Conservation (phyloP, 2,113 vertebrate genomes). For the Podiceps cristatus region DNA sequence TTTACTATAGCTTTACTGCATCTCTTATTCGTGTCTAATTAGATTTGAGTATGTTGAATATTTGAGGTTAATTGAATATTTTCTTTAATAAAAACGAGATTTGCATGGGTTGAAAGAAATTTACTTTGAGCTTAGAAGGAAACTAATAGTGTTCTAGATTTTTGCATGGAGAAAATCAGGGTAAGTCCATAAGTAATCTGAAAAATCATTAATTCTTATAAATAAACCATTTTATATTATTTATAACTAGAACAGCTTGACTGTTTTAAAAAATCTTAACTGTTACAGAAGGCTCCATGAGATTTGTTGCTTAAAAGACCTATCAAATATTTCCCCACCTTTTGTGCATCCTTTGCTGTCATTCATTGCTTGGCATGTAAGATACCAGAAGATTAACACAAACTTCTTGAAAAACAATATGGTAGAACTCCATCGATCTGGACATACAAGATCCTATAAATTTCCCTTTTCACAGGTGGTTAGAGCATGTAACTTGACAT, state of each 20-base stretch:
- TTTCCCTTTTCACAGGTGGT: background rate
- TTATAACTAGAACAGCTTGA: conserved; percentile 11
- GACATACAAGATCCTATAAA: background rate
- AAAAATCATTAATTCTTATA: conserved; percentile 59
- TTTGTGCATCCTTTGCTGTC: background rate
- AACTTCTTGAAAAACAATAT: conserved; percentile 8
- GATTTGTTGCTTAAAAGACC: conserved; percentile 30
- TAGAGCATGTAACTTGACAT: background rate
- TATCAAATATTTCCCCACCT: background rate
- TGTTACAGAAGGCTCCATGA: background rate
- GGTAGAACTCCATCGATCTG: background rate
- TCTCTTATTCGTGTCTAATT: conserved; percentile 67
- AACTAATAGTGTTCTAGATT: conserved; percentile 52
- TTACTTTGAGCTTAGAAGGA: conserved; percentile 60
- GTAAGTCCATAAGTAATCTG: conserved; percentile 53
- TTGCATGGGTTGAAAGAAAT: conserved; percentile 49
- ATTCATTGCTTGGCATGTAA: background rate
- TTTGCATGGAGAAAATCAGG: conserved; percentile 14
- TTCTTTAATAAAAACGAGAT: conserved; percentile 77
- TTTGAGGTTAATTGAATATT: conserved; percentile 77
- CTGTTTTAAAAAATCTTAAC: background rate
- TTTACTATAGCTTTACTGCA: conserved; percentile 66
- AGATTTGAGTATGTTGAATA: conserved; percentile 63
- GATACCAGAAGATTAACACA: background rate
- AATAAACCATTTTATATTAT: conserved; percentile 45